A percentile compares a stretch with the other conserved stretches of the same genome.
Evolutionary conservation across 1,140 invertebrate genomes (phyloP).

Genomic region (Neuroterus valhalla): DNA sequence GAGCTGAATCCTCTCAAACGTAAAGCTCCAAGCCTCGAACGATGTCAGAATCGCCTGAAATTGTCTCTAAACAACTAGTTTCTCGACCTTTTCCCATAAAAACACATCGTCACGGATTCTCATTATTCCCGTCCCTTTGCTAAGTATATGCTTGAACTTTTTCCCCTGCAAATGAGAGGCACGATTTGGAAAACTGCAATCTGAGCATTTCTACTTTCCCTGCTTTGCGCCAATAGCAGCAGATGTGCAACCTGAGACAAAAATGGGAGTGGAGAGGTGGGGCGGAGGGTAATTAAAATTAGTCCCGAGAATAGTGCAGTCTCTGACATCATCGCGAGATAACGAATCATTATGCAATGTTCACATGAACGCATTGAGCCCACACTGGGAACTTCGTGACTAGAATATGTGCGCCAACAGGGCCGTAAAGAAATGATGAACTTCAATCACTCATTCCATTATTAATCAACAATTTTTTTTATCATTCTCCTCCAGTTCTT

Average conservation of each 20-base stretch:
- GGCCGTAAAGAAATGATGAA: background rate
- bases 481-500: no score
- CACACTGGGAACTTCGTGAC: background rate
- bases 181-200: no score
- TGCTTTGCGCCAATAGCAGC: background rate
- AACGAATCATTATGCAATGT: slow-evolving; percentile 29
- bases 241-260: slow-evolving; percentile 4
- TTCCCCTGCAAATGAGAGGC: background rate
- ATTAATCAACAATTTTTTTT: background rate
- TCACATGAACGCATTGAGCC: slow-evolving; percentile 18
- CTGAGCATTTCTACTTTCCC: background rate
- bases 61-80: slow-evolving; percentile 12
- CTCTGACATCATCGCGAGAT: slow-evolving; percentile 25
- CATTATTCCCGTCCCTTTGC: no score
- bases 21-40: background rate
- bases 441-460: background rate
- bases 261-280: background rate
- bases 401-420: slow-evolving; percentile 9
- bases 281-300: slow-evolving; percentile 6
- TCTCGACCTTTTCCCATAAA: background rate
- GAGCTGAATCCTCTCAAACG: background rate
- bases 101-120: no score
- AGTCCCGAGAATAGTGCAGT: slow-evolving; percentile 13
- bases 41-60: background rate
- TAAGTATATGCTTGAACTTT: background rate